Evolutionary conservation across 2,888 invertebrate genomes (phyloP).

Genomic region (Amiota communis): DNA sequence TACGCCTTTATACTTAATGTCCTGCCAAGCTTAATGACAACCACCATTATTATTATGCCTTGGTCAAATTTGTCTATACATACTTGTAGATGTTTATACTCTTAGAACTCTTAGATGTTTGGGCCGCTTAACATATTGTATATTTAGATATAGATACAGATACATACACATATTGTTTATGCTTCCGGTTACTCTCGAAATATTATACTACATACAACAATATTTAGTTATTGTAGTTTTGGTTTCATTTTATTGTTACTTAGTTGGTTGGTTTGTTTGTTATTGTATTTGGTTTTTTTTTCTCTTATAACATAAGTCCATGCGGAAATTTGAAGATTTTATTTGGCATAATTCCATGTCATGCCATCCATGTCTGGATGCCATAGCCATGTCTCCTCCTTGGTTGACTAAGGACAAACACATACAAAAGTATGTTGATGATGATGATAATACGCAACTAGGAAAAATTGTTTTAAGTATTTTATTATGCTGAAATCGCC

Average conservation of each 20-base stretch:
- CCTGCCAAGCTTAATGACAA: conserved; percentile 2
- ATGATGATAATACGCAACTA: not conserved
- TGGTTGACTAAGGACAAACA: too few species aligned
- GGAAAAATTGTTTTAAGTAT: conserved; percentile 13
- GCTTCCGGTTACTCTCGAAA: conserved; percentile 15
- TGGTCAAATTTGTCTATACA: conserved; percentile 31
- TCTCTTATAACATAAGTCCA: not conserved
- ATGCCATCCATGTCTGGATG: not conserved
- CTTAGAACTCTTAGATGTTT: not conserved
- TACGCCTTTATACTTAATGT: conserved; percentile 6
- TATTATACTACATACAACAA: too few species aligned
- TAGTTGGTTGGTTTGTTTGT: not conserved
- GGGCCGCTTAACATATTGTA: not conserved
- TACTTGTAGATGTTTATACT: not conserved
- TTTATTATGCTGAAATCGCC: conserved; percentile 7
- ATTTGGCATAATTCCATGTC: conserved; percentile 18
- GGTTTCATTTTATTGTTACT: conserved; percentile 20
- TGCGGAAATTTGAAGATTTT: conserved; percentile 15
- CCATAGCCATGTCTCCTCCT: not conserved
- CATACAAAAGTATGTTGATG: too few species aligned
- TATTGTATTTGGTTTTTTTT: not conserved
- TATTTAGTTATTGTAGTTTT: conserved; percentile 17
- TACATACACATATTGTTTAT: conserved; percentile 17
- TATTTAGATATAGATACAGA: too few species aligned
- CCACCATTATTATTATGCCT: not conserved